phyloP scores from a whole-genome alignment of 2,888 invertebrate species.

The Troides helena region DNA sequence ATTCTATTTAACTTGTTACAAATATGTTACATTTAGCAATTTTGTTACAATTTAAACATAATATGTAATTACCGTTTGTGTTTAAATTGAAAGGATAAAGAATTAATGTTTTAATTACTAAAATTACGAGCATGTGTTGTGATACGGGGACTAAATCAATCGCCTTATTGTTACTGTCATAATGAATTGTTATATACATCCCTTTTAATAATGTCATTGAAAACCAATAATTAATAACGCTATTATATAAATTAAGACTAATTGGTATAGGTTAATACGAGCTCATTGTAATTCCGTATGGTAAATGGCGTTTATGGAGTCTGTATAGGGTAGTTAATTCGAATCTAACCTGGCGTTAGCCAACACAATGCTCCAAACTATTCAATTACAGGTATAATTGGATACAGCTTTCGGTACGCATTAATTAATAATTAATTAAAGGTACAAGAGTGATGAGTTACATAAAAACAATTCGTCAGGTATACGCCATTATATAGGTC shows the following conservation, averaged over 20 bases:
- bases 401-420: conserved; percentile 17
- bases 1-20: too few relatives aligned
- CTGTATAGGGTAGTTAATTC: conserved; percentile 20
- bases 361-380: conserved; percentile 23
- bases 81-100: too few relatives aligned
- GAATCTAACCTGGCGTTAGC: conserved; percentile 22
- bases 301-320: conserved; percentile 20
- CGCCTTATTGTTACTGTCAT: too few relatives aligned
- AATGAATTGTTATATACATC: too few relatives aligned
- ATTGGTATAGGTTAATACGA: conserved; percentile 10
- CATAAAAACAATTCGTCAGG: not conserved
- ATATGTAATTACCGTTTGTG: too few relatives aligned
- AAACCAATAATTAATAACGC: too few relatives aligned
- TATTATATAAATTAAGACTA: conserved; percentile 5
- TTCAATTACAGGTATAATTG: conserved; percentile 26
- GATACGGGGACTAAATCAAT: too few relatives aligned
- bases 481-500: not conserved
- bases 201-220: too few relatives aligned
- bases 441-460: not conserved
- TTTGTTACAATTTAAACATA: too few relatives aligned
- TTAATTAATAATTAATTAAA: conserved; percentile 26
- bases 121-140: too few relatives aligned
- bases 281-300: conserved; percentile 23
- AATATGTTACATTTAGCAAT: too few relatives aligned
- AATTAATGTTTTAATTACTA: too few relatives aligned